Base-by-base conservation (phyloP, 2,797 vertebrate species). In the Eupleurogrammus muticus region DNA sequence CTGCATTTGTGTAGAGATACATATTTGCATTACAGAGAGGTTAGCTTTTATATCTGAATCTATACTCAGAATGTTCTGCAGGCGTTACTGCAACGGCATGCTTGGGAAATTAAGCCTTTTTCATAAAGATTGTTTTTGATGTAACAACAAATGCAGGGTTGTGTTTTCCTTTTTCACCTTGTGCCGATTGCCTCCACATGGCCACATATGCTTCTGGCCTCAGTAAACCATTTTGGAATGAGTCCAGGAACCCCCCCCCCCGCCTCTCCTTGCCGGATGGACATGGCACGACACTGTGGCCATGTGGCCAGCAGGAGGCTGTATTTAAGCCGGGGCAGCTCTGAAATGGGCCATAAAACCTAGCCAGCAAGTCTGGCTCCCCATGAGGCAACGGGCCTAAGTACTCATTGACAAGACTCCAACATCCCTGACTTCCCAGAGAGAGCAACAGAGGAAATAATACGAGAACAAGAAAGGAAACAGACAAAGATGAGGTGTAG, bases 361-460 rank as follows among this genome's bases (percentile, higher is more conserved):
- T 78, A 80, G 90, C 90, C 92, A 90, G 90, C 77, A 79, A 91
- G 91, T 94, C 92, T 93, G 89, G 85, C 90, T 88, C 85, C 86
- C 87, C 63, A 63, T 81, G 81, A 91, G 87, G 88, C 86, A 85
- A 73, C 10, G 56, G 78, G 87, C 84, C 88, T 87, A 91, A 91
- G 89, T 85, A 89, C 82, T 90, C 88, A 82, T 89, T 92, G 90
- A 91, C 87, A 89, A 81, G 83, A 86, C 79, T 90, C 87, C 90
- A 91, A 79, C 84, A 82, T 88, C 89, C 67, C 75, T 44, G 69
- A 80, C 82, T 83, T 86, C 84, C 66, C 74, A 81, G 66, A 84
- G 83, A 68, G 73, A 75, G 73, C 40, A 8, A 34, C 54, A 74
- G 60, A 77, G 66, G 65, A 74, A 87, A 82, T 77, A 85, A 77